A percentile compares a stretch with the other conserved stretches of the same genome.
phyloP scores from a whole-genome alignment of 30 jellyfish, hydroid and myxozoan species.

The Rhopilema esculentum region DNA sequence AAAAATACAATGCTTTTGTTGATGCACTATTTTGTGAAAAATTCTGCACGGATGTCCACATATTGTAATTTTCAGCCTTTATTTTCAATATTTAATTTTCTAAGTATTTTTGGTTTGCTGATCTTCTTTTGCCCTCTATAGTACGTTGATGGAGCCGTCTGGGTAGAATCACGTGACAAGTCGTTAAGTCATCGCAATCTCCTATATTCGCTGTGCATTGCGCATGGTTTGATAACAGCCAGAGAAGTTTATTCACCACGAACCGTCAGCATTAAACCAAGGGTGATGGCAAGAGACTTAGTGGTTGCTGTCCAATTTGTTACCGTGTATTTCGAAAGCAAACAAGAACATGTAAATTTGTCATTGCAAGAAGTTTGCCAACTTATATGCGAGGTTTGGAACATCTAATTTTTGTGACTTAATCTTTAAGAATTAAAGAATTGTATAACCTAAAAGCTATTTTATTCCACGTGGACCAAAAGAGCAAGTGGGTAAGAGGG shows the following conservation, averaged over 20 bases:
- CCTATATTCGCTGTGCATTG: constrained; percentile 53
- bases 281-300: constrained; percentile 18
- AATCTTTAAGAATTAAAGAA: background rate
- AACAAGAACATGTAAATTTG: background rate
- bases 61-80: too few species aligned
- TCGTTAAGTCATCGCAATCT: constrained; percentile 61
- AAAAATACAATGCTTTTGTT: background rate
- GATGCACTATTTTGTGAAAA: background rate
- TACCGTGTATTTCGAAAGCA: constrained; percentile 13
- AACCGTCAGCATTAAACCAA: constrained; percentile 15
- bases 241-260: constrained; percentile 38
- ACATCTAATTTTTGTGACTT: background rate
- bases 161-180: constrained; percentile 39
- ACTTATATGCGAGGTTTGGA: constrained; percentile 51
- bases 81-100: background rate
- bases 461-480: too few species aligned
- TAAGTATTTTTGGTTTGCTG: background rate
- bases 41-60: background rate
- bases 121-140: background rate
- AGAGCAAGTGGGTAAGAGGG: too few species aligned
- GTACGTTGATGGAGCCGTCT: constrained; percentile 12
- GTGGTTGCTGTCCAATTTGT: constrained; percentile 20
- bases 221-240: constrained; percentile 58
- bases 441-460: too few species aligned
- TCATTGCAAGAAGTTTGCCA: constrained; percentile 38